Conservation (phyloP, 2,888 invertebrate species). For the Pandemis corylana region DNA sequence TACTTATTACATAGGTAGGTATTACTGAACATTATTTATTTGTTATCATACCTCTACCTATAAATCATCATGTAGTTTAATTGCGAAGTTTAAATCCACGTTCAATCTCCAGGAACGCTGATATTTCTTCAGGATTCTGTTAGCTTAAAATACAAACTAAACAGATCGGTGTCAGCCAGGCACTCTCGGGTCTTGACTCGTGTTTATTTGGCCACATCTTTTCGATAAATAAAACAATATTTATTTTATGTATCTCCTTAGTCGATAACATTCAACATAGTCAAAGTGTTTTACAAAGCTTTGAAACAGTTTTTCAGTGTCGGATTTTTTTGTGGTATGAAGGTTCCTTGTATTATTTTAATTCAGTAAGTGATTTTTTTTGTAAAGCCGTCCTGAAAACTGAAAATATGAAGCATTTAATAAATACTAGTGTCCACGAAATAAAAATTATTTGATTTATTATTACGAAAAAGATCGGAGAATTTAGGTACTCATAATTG, state of each 20-base stretch:
- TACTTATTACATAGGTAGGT: neutral
- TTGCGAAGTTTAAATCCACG: slow-evolving; percentile 5
- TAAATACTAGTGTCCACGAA: too few relatives aligned
- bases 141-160: slow-evolving; percentile 68
- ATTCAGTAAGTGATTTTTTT: too few relatives aligned
- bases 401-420: too few relatives aligned
- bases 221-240: slow-evolving; percentile 69
- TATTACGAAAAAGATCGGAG: neutral
- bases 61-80: neutral
- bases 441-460: neutral
- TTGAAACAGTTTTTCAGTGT: neutral
- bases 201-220: slow-evolving; percentile 68
- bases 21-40: too few relatives aligned
- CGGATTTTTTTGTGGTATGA: neutral
- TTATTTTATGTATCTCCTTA: slow-evolving; percentile 58
- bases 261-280: slow-evolving; percentile 25
- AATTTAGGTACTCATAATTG: neutral
- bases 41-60: too few relatives aligned
- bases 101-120: slow-evolving; percentile 32
- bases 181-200: slow-evolving; percentile 63
- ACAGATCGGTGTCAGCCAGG: slow-evolving; percentile 64
- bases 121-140: slow-evolving; percentile 50
- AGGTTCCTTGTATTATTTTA: too few relatives aligned
- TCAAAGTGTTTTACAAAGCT: slow-evolving; percentile 6
- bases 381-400: too few relatives aligned